A percentile compares a stretch with the other conserved stretches of the same genome.
These are phyloP conservation scores for Sipha maydis DNA, from an alignment of 2,888 invertebrate genomes.

Conservation along the genomic window DNA sequence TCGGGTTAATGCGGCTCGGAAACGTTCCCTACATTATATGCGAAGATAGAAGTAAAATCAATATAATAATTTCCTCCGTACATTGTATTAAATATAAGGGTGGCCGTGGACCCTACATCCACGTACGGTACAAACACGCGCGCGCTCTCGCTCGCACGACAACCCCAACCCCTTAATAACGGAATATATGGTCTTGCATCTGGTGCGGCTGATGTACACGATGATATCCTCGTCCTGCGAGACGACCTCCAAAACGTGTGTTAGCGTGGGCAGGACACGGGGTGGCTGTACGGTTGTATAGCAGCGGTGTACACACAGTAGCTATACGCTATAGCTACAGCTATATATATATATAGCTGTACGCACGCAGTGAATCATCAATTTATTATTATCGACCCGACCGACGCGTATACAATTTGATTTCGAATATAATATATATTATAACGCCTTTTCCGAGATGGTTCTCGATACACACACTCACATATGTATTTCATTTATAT, in stretches of 20 bases:
- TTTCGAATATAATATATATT: neutral
- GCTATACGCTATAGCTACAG: too few species aligned
- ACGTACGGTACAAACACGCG: neutral
- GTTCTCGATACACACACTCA: too few species aligned
- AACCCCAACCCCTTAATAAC: constrained; percentile 44
- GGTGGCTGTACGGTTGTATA: neutral
- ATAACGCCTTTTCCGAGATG: neutral
- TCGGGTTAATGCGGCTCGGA: neutral
- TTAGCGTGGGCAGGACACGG: neutral
- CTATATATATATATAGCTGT: neutral
- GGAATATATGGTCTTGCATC: constrained; percentile 28
- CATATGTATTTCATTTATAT: too few species aligned
- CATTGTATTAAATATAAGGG: constrained; percentile 39
- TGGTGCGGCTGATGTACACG: constrained; percentile 1
- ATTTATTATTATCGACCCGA: constrained; percentile 27
- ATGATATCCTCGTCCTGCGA: neutral
- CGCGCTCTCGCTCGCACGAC: neutral
- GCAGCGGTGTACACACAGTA: too few species aligned
- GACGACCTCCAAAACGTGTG: constrained; percentile 9
- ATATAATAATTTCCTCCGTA: constrained; percentile 51
- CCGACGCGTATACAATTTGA: neutral
- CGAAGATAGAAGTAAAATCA: constrained; percentile 37
- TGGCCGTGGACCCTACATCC: constrained; percentile 30
- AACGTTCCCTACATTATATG: neutral
- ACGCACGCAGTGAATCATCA: constrained; percentile 24